These are phyloP conservation scores for Syrmaticus mikado DNA, from an alignment of 2,113 vertebrate species.

Conservation along the genomic window DNA sequence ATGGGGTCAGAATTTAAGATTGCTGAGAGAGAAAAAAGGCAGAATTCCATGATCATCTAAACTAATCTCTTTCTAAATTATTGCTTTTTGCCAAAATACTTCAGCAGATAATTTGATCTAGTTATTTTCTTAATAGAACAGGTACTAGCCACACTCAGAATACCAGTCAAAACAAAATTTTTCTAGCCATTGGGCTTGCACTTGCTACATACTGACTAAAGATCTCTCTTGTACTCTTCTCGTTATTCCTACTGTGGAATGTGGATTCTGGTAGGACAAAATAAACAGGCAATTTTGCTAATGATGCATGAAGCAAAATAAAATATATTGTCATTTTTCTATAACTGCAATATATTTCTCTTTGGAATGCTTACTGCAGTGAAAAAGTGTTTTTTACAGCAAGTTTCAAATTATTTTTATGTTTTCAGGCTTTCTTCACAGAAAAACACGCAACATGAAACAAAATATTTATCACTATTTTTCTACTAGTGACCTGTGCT, in stretches of 20 bases:
- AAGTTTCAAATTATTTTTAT: not conserved
- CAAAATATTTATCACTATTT: not conserved
- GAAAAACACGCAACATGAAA: not conserved
- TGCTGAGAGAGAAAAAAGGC: not conserved
- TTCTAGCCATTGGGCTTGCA: not conserved
- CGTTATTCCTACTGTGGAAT: not conserved
- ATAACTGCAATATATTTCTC: not conserved
- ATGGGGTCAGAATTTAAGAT: not conserved
- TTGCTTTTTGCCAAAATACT: not conserved
- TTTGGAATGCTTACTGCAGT: not conserved
- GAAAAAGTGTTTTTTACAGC: not conserved
- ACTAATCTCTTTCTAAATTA: not conserved
- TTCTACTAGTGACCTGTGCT: not conserved
- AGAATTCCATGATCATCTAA: not conserved
- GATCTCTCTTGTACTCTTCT: not conserved
- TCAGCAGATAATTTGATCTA: not conserved
- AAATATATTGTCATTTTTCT: not conserved
- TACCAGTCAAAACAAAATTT: not conserved
- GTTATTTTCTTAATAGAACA: not conserved
- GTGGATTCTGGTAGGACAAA: not conserved
- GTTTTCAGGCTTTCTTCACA: not conserved
- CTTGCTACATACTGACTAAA: not conserved
- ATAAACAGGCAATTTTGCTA: not conserved
- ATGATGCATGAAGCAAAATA: conserved; percentile 3
- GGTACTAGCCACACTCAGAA: not conserved